phyloP scores from a whole-genome alignment of 2,888 invertebrate genomes.

The Xestoiulus laeticollis region DNA sequence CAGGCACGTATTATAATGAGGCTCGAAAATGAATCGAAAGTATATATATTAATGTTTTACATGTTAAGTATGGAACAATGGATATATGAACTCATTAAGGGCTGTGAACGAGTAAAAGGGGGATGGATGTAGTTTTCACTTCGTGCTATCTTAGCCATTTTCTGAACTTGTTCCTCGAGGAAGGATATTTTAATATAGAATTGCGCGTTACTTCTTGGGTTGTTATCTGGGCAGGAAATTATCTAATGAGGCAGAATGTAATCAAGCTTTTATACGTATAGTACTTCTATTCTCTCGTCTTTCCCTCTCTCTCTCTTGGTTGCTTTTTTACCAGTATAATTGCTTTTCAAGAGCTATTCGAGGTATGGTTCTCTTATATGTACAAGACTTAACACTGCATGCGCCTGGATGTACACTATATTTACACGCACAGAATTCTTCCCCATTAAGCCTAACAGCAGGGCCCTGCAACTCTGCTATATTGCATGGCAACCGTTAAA shows the following conservation, averaged over 20 bases:
- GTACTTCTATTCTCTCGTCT: constrained; percentile 32
- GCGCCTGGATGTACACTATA: background rate
- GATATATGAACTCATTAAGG: constrained; percentile 35
- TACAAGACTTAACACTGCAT: background rate
- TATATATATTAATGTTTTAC: constrained; percentile 31
- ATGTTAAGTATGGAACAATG: constrained; percentile 38
- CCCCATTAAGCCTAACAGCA: background rate
- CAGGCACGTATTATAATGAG: background rate
- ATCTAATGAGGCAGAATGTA: constrained; percentile 49
- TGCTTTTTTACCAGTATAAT: constrained; percentile 44
- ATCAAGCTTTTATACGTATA: constrained; percentile 46
- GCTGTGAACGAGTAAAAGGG: background rate
- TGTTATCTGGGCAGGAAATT: constrained; percentile 48
- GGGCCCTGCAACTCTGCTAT: background rate
- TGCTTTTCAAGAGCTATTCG: constrained; percentile 44
- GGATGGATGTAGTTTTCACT: constrained; percentile 13
- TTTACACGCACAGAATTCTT: background rate
- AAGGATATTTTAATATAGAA: constrained; percentile 46
- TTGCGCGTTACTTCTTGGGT: constrained; percentile 40
- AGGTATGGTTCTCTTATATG: background rate
- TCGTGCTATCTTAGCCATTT: constrained; percentile 20
- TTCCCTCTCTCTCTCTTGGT: constrained; percentile 31
- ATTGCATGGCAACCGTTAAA: background rate
- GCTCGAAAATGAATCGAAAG: constrained; percentile 17
- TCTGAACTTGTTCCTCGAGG: constrained; percentile 37